Base-by-base conservation (phyloP, 2,113 vertebrate species). In the Calyptommatus sinebrachiatus region DNA sequence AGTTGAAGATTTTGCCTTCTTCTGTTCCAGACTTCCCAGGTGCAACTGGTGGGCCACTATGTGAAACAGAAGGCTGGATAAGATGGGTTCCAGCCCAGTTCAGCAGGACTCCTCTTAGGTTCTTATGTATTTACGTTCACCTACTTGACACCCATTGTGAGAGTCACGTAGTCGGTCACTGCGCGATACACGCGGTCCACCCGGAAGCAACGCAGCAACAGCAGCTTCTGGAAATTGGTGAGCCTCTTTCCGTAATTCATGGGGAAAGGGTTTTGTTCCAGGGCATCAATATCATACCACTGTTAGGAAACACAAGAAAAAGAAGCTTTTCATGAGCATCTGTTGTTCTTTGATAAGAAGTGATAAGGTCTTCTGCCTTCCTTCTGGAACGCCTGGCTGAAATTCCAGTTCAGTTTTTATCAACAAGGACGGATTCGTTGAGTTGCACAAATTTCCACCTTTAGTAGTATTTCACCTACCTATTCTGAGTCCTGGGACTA, bases 131-230 rank as follows among this genome's bases (percentile, higher is more conserved):
- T n/a, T n/a, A n/a, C n/a, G n/a, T 41, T 41, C 74, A 86, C 96
- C 94, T 85, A 99, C 98, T 93, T 98, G 89, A 98, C 95, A 31
- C 96, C 95, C 97, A 99, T 97, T 0, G 95, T 97, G 71, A 92
- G 9, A 0, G 94, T 96, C 72, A 99, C 93, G 0, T 98, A 99
- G 91, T 98, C 95, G 0, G 91, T 97, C 72, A 99, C 96, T 0
- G 97, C 97, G n/a, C 97, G 96, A 76, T 97, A 99, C 0, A 99
- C 95, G 3, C 97, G 93, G 57, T 99, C 98, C 72, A 99, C 95
- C 0, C 97, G 96, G 92, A 99, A 99, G 75, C 98, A 99, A 7
- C 98, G 96, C 74, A 99, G 67, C 48, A 99, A 85, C 0, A 99
- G 93, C 45, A 99, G 92, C 89, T 95, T 98, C 94, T 99, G 98